Percentiles rank a stretch among this genome's conserved stretches.
phyloP scores from a whole-genome alignment of 1,140 invertebrate species.

The Cotesia typhae region DNA sequence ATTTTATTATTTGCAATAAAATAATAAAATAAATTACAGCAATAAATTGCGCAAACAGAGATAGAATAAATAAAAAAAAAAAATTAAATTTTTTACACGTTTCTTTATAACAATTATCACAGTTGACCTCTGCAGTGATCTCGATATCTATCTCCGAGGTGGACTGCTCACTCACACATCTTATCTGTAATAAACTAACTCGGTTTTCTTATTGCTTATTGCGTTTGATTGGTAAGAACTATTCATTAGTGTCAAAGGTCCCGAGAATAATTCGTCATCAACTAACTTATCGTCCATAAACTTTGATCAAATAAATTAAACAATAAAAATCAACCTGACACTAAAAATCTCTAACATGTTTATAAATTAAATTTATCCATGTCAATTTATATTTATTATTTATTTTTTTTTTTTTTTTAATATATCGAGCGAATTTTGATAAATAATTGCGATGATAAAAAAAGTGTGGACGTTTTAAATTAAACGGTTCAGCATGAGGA shows the following conservation, averaged over 20 bases:
- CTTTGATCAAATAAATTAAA: slow-evolving; percentile 11
- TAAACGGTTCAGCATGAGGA: background rate
- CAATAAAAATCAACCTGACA: background rate
- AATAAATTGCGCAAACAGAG: too few species aligned
- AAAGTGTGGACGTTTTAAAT: background rate
- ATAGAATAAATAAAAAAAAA: background rate
- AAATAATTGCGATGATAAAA: background rate
- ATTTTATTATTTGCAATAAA: background rate
- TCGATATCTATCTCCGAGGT: background rate
- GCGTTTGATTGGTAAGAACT: background rate
- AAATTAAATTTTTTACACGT: background rate
- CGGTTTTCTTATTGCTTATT: background rate
- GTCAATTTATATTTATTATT: too few species aligned
- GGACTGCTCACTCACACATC: background rate
- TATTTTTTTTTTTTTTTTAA: too few species aligned
- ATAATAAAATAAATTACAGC: background rate
- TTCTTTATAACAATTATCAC: slow-evolving; percentile 1
- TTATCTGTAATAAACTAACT: too few species aligned
- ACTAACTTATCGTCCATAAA: slow-evolving; percentile 1
- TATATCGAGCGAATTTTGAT: too few species aligned
- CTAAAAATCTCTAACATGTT: background rate
- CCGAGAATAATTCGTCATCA: background rate
- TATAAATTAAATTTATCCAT: too few species aligned
- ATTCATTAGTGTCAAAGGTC: background rate
- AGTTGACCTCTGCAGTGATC: background rate